Evolutionary conservation across 1,140 invertebrate species (phyloP).

Genomic region (Aphis gossypii): DNA sequence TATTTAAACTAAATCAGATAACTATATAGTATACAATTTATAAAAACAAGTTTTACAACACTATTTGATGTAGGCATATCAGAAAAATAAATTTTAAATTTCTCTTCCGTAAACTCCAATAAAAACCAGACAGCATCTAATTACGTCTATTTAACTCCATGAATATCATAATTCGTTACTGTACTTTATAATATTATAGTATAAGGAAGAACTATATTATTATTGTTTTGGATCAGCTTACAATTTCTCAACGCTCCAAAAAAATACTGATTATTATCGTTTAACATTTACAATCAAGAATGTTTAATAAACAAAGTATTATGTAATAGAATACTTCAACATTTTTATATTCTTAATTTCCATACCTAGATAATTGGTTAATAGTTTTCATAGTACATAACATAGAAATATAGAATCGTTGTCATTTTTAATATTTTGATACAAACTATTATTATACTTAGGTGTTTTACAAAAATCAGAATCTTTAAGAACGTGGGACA

Average conservation of each 20-base stretch:
- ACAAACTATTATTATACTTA: too few relatives aligned
- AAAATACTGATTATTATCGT: background rate
- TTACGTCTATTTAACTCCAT: background rate
- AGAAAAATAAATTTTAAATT: background rate
- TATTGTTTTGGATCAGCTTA: conserved; percentile 16
- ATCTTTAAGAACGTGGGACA: background rate
- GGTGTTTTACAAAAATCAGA: background rate
- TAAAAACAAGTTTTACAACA: background rate
- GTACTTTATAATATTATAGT: background rate
- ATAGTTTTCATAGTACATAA: background rate
- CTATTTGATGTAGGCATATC: background rate
- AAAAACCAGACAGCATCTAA: background rate
- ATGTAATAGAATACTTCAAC: background rate
- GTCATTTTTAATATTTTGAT: background rate
- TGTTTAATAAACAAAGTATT: background rate
- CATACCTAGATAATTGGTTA: background rate
- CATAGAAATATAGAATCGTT: background rate
- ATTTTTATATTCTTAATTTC: background rate
- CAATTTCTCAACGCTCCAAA: background rate
- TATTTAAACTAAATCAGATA: background rate
- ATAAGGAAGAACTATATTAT: conserved; percentile 26
- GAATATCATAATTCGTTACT: background rate
- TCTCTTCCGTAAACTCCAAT: background rate
- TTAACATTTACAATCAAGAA: background rate
- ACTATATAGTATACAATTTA: background rate